Evolutionary conservation across 2,113 vertebrate species (phyloP).

Genomic region (Paramormyrops kingsleyae): DNA sequence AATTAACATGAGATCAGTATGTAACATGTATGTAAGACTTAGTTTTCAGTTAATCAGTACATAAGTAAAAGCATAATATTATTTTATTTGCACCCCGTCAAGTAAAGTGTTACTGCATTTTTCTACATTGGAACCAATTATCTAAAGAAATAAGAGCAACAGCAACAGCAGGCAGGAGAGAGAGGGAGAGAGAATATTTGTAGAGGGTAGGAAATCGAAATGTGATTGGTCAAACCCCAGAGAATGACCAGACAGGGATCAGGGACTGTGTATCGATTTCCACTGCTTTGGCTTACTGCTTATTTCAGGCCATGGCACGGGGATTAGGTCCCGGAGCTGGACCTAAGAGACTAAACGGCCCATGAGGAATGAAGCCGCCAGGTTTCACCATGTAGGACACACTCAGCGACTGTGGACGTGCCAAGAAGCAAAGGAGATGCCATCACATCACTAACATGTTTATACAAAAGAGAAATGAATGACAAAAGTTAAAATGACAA

Average conservation of each 20-base stretch:
- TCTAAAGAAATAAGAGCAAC: background rate
- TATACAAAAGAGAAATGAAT: background rate
- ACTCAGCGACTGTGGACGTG: background rate
- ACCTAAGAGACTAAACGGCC: conserved; percentile 49
- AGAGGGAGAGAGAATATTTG: background rate
- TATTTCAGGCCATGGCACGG: conserved; percentile 52
- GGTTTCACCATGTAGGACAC: conserved; percentile 26
- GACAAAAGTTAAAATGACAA: background rate
- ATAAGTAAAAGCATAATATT: background rate
- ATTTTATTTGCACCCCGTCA: background rate
- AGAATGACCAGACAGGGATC: conserved; percentile 28
- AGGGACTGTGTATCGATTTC: conserved; percentile 47
- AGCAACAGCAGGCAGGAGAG: background rate
- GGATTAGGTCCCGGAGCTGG: conserved; percentile 53
- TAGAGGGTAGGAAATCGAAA: background rate
- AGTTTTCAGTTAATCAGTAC: background rate
- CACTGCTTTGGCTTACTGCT: conserved; percentile 51
- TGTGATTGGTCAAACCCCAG: background rate
- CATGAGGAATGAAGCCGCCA: conserved; percentile 60
- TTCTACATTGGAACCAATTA: background rate
- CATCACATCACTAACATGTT: conserved; percentile 7
- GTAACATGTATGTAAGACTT: background rate
- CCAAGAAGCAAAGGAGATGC: conserved; percentile 30
- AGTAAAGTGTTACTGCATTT: background rate
- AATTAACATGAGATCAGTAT: background rate